Evolutionary conservation across 2,797 vertebrate species (phyloP).

Genomic region (Melanogrammus aeglefinus): DNA sequence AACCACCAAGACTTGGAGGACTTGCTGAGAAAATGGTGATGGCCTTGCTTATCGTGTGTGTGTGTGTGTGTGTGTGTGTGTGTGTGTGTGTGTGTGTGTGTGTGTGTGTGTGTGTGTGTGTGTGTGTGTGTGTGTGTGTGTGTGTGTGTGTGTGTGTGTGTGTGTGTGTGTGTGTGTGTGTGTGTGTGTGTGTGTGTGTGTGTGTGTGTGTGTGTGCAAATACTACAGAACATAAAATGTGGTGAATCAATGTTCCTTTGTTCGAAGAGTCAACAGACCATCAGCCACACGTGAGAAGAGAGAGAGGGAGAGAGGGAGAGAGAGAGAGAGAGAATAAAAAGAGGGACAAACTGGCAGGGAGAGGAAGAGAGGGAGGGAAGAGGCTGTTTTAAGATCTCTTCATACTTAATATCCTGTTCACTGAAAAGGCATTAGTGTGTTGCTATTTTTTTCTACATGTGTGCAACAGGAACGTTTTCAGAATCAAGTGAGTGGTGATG

Average conservation of each 20-base stretch:
- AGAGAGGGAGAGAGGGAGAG: neutral
- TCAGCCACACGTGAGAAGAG: neutral
- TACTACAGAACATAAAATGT: neutral
- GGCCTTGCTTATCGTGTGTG: constrained; percentile 1
- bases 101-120: too few relatives aligned
- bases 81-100: neutral
- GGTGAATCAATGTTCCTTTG: neutral
- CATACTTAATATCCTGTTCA: constrained; percentile 21
- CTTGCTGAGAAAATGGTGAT: neutral
- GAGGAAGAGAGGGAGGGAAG: neutral
- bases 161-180: too few relatives aligned
- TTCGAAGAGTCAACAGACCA: constrained; percentile 3
- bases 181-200: constrained; percentile 16
- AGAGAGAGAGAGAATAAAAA: neutral
- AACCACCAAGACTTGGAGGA: neutral
- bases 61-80: constrained; percentile 17
- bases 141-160: neutral
- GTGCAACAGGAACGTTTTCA: neutral
- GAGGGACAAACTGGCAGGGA: neutral
- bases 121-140: too few relatives aligned
- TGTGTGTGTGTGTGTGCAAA: constrained; percentile 5
- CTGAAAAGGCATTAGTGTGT: constrained; percentile 24
- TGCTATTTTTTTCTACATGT: neutral
- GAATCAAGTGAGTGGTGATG: neutral
- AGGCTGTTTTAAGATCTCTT: neutral